Conservation (phyloP, 2,113 vertebrate genomes). For the Oostethus manadensis region DNA sequence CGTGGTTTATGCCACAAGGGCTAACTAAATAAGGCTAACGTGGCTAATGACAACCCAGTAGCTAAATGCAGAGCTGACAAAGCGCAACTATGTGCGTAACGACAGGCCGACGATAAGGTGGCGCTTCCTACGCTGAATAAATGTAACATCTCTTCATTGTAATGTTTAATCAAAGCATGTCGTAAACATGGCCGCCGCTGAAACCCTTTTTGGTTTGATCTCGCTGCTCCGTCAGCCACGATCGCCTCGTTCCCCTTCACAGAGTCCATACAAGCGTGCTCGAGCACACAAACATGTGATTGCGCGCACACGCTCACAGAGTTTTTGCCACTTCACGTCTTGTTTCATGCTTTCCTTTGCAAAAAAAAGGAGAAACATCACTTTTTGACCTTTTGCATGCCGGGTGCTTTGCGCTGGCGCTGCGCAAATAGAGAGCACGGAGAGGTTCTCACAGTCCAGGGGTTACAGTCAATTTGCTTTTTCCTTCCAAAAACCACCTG, state of each 20-base stretch:
- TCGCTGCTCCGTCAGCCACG: conserved; percentile 14
- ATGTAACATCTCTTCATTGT: neutral
- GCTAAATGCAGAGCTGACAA: no score
- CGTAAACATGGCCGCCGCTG: no score
- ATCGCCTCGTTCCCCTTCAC: conserved; percentile 31
- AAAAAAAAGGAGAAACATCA: neutral
- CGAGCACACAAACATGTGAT: conserved; percentile 14
- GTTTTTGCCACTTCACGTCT: conserved; percentile 1
- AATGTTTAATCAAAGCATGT: neutral
- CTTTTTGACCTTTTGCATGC: neutral
- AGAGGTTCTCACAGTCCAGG: neutral
- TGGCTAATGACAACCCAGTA: no score
- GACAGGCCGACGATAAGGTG: no score
- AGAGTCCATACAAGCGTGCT: conserved; percentile 18
- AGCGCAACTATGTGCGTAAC: no score
- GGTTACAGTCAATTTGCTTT: neutral
- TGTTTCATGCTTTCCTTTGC: neutral
- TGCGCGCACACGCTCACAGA: conserved; percentile 2
- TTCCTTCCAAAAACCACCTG: no score
- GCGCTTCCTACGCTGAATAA: conserved; percentile 1
- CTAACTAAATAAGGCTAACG: no score
- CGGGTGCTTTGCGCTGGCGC: no score
- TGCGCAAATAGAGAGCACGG: neutral
- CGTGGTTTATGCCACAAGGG: no score
- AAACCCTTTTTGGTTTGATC: neutral